A percentile compares a stretch with the other conserved stretches of the same genome.
Evolutionary conservation across 2,888 invertebrate species (phyloP).

Genomic region (Panopea generosa): DNA sequence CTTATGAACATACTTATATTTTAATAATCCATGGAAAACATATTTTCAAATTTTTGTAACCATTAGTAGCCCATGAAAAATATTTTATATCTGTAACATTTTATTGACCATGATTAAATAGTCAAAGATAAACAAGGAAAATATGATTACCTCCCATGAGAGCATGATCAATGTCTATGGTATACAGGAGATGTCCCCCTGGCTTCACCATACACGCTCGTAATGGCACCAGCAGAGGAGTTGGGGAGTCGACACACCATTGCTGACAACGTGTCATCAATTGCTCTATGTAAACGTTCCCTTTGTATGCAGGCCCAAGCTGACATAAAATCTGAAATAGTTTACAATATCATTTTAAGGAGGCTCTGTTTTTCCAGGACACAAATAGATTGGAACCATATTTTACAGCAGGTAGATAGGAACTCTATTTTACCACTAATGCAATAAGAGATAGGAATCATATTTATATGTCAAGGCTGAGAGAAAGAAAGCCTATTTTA

Average conservation of each 20-base stretch:
- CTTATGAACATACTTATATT: too few species aligned
- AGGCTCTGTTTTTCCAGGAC: neutral
- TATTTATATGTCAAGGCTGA: too few species aligned
- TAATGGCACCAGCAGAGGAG: slow-evolving; percentile 64
- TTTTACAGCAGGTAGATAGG: neutral
- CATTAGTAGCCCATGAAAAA: too few species aligned
- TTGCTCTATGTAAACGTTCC: slow-evolving; percentile 52
- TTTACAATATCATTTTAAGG: neutral
- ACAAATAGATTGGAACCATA: neutral
- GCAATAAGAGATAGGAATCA: too few species aligned
- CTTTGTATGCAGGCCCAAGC: slow-evolving; percentile 58
- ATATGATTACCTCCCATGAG: slow-evolving; percentile 34
- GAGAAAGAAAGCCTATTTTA: too few species aligned
- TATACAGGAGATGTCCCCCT: slow-evolving; percentile 60
- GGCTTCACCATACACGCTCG: slow-evolving; percentile 66
- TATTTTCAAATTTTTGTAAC: too few species aligned
- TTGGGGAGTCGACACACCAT: slow-evolving; percentile 45
- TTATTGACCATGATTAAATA: too few species aligned
- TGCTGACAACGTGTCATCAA: slow-evolving; percentile 56
- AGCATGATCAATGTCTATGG: slow-evolving; percentile 59
- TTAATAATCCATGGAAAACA: too few species aligned
- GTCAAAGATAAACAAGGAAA: too few species aligned
- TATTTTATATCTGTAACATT: too few species aligned
- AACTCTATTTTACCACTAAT: neutral
- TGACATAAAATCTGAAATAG: slow-evolving; percentile 66